Base-by-base conservation (phyloP, 1,140 invertebrate species). In the Sycophila sp. region DNA sequence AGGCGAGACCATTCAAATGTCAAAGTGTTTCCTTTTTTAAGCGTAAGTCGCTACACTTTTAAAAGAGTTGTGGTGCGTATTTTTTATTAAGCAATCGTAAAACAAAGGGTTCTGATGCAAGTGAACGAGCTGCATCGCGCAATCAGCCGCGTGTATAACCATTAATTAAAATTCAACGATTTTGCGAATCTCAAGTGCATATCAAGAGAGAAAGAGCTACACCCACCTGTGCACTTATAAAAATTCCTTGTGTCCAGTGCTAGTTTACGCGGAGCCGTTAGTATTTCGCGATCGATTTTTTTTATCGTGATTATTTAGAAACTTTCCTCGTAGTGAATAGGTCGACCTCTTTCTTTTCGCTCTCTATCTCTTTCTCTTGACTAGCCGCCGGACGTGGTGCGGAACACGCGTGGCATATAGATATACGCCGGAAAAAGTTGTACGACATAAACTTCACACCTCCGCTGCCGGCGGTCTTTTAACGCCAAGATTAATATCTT, bases 401-500 rank as follows among this genome's bases (percentile, higher is more conserved):
- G n/a, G n/a, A n/a, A n/a, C n/a, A n/a, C n/a, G n/a, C n/a, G n/a
- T n/a, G n/a, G 5, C 7, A 7, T 30, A 30, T 30, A 67, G 58
- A 56, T 40, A 24, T 40, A 24, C 11, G 38, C 42, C 38, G 15
- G 60, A 60, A 69, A 69, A 69, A 60, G 42, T 60, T 51, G 51
- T 69, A 40, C 30, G 30, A n/a, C 55, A 47, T 40, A 49, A 60
- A 60, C 49, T 63, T 63, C 56, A 36, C 67, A 69, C 67, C 67
- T 62, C 30, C 30, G 19, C 36, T 22, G 13, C 3, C 45, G 45
- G 40, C 66, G 49, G 42, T 59, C 40, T 51, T 69, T 69, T 62
- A 62, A 53, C 53, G 26, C 13, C n/a, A 38, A 69, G 67, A 69
- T 69, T 69, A 62, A 62, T 69, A 62, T 63, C 58, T 63, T 5